Evolutionary conservation across 2,113 vertebrate genomes (phyloP), one percentile per base, ranked within the genome.

Genomic region (Terrapene triunguis): DNA sequence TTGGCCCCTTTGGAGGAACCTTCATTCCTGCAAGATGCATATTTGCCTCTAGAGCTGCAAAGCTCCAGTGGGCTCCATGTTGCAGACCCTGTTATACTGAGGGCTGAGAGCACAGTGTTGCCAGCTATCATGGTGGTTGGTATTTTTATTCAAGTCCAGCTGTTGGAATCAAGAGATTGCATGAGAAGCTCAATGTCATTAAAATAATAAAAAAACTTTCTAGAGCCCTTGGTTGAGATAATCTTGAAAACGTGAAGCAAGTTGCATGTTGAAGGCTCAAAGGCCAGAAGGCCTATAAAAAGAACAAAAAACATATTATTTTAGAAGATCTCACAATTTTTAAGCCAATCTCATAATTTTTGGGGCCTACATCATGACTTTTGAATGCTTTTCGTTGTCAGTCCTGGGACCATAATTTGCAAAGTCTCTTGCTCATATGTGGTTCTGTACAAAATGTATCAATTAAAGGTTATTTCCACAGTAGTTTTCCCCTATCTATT

Each of bases 401-500:
- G 3, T 48, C 38, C 5, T 57, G 21, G 72, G 62, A 88, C 50
- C 83, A 95, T 85, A 94, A 88, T 96, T 55, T 12, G 22, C 81
- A 72, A 79, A 95, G 25, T 86, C 78, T 88, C 55, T 95, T 93
- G 65, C 57, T 94, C 42, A 72, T 81, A 80, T 80, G 86, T 50
- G 47, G 95, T 96, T 87, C 44, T 88, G 81, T 6, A 90, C 84
- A 92, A 97, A 87, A 87, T 24, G 7, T 84, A 80, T 87, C 17
- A n/a, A 96, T 95, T 94, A 96, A 72, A 44, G 1, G 27, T 62
- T 79, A 91, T 65, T 96, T 97, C 72, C 47, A 95, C 88, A 96
- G 91, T 95, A 59, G 10, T 96, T 87, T 97, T 97, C 79, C 85
- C 94, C 84, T 92, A 74, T 86, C 32, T 83, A 74, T 88, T 94